Conservation (phyloP, 2,888 invertebrate species). For the Lumbricus terrestris region DNA sequence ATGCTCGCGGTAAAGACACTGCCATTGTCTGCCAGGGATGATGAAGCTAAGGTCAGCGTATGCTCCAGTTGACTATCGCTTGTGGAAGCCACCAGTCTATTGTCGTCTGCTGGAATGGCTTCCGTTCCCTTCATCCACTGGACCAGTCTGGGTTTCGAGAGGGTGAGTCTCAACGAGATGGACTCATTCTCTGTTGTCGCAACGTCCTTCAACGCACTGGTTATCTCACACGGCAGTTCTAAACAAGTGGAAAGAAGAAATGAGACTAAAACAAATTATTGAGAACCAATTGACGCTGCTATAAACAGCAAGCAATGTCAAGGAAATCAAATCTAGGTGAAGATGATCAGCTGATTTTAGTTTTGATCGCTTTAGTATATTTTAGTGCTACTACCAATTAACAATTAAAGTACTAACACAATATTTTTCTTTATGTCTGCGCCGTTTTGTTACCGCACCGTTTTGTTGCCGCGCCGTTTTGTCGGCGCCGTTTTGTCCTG, state of each 20-base stretch:
- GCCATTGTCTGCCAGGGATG: constrained; percentile 73
- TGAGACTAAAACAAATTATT: too few species aligned
- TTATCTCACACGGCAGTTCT: constrained; percentile 20
- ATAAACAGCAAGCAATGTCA: too few species aligned
- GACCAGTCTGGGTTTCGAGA: constrained; percentile 77
- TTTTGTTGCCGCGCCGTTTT: too few species aligned
- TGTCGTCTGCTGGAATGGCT: constrained; percentile 63
- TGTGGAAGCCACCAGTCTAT: constrained; percentile 30
- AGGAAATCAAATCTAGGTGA: too few species aligned
- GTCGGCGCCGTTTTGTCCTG: too few species aligned
- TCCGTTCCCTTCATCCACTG: constrained; percentile 66
- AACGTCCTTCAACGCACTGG: constrained; percentile 41
- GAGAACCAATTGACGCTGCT: too few species aligned
- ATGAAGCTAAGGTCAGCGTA: constrained; percentile 78
- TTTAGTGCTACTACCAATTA: too few species aligned
- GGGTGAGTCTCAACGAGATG: constrained; percentile 66
- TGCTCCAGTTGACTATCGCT: constrained; percentile 43
- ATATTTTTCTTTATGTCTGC: too few species aligned
- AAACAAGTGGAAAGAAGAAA: not conserved
- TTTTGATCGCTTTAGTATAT: too few species aligned
- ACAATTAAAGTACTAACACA: too few species aligned
- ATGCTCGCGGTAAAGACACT: constrained; percentile 33
- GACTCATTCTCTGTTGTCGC: constrained; percentile 35
- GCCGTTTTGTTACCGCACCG: too few species aligned
- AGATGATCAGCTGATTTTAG: too few species aligned